A percentile compares a stretch with the other conserved stretches of the same genome.
Evolutionary conservation across 2,113 vertebrate species (phyloP).

Genomic region (Notothenia coriiceps): DNA sequence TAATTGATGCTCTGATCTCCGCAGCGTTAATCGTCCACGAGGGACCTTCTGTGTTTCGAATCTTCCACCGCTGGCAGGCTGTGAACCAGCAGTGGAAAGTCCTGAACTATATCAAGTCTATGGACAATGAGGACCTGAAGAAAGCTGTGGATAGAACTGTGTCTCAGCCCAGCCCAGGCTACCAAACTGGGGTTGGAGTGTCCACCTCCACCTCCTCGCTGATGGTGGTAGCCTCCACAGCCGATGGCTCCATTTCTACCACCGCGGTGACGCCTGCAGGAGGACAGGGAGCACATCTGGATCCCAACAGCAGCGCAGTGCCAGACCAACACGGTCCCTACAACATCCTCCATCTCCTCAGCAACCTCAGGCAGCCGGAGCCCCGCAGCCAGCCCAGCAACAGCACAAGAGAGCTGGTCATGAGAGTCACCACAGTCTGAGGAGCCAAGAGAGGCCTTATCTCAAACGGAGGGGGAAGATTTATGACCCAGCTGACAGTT

Average conservation of each 20-base stretch:
- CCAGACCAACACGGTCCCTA: conserved; percentile 98
- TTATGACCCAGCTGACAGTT: conserved; percentile 64
- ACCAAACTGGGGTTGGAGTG: conserved; percentile 70
- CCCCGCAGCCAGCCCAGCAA: conserved; percentile 86
- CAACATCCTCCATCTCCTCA: conserved; percentile 97
- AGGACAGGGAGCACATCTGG: conserved; percentile 76
- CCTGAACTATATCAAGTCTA: conserved; percentile 96
- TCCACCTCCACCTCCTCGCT: conserved; percentile 86
- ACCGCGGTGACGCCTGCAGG: conserved; percentile 57
- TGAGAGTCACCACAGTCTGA: conserved; percentile 99
- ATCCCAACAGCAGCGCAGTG: conserved; percentile 78
- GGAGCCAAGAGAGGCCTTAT: conserved; percentile 83
- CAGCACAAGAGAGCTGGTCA: conserved; percentile 96
- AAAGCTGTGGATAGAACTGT: conserved; percentile 88
- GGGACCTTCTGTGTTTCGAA: conserved; percentile 97
- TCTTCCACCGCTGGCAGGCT: conserved; percentile 98
- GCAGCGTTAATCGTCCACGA: conserved; percentile 97
- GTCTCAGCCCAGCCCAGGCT: conserved; percentile 86
- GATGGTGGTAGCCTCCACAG: conserved; percentile 86
- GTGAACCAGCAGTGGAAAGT: conserved; percentile 99
- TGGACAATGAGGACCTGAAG: conserved; percentile 94
- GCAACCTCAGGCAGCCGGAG: conserved; percentile 94
- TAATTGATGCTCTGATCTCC: conserved; percentile 63
- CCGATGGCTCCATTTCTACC: conserved; percentile 65
- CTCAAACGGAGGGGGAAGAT: conserved; percentile 44